These are phyloP conservation scores for Prunella fulvescens DNA, from an alignment of 2,113 vertebrate species.

Conservation along the genomic window DNA sequence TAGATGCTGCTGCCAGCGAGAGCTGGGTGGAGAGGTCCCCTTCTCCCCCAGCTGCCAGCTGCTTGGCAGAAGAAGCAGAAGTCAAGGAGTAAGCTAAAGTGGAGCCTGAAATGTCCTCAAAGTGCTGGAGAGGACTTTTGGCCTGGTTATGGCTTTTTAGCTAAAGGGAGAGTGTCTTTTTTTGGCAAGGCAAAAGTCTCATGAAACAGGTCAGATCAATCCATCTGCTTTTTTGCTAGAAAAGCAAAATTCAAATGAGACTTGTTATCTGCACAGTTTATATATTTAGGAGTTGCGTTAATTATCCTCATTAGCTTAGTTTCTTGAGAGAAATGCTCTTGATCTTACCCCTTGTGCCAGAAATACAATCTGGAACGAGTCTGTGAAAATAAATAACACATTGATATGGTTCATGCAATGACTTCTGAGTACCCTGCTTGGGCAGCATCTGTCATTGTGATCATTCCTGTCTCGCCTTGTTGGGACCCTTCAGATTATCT, in stretches of 20 bases:
- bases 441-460: background rate
- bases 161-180: background rate
- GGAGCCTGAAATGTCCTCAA: background rate
- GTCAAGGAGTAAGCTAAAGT: background rate
- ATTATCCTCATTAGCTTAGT: conserved; percentile 49
- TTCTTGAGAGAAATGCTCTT: conserved; percentile 38
- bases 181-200: background rate
- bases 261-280: background rate
- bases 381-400: conserved; percentile 39
- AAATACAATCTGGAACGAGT: conserved; percentile 6
- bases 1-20: background rate
- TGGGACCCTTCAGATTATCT: background rate
- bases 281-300: conserved; percentile 39
- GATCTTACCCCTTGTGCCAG: conserved; percentile 43
- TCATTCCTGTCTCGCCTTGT: background rate
- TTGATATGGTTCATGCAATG: background rate
- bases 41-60: background rate
- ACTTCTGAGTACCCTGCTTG: background rate
- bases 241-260: conserved; percentile 12
- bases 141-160: background rate
- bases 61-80: background rate
- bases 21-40: fast-evolving
- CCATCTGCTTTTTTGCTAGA: background rate
- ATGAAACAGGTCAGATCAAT: conserved; percentile 6
- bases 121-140: background rate